These are phyloP conservation scores for Drosophila kokeensis DNA, from an alignment of 2,888 invertebrate genomes.

Conservation along the genomic window DNA sequence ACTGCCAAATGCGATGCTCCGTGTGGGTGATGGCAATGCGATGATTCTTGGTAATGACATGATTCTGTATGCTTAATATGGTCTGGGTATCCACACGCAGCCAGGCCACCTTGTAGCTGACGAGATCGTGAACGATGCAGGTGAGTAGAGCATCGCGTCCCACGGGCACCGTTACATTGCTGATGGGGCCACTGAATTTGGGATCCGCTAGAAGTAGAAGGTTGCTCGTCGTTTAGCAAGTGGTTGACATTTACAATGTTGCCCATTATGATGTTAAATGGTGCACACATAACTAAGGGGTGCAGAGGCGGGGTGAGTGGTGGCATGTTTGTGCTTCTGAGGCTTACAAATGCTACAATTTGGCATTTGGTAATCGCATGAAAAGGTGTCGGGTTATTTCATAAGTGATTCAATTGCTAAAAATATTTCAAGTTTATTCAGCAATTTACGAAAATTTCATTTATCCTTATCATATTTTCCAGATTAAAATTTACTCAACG, in stretches of 20 bases:
- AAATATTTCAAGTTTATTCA: neutral
- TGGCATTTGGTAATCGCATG: slow-evolving; percentile 54
- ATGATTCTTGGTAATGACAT: slow-evolving; percentile 95
- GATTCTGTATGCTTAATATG: slow-evolving; percentile 94
- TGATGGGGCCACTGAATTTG: slow-evolving; percentile 92
- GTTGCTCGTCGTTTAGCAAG: slow-evolving; percentile 20
- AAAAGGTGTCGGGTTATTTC: slow-evolving; percentile 1
- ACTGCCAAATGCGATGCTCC: slow-evolving; percentile 94
- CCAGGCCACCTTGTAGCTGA: slow-evolving; percentile 95
- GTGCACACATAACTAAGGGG: slow-evolving; percentile 24
- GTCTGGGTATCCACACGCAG: slow-evolving; percentile 95
- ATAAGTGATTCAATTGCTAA: neutral
- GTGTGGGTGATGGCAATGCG: slow-evolving; percentile 93
- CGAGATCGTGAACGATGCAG: slow-evolving; percentile 93
- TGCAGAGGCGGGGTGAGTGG: neutral
- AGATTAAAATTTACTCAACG: neutral
- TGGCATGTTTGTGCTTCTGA: slow-evolving; percentile 28
- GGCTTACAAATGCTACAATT: slow-evolving; percentile 56
- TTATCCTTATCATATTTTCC: neutral
- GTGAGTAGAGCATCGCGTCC: slow-evolving; percentile 93
- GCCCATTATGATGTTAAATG: slow-evolving; percentile 53
- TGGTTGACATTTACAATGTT: slow-evolving; percentile 54
- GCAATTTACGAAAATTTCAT: neutral
- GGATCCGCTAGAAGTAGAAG: slow-evolving; percentile 88
- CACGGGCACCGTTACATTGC: slow-evolving; percentile 93